Conservation (phyloP, 2,888 invertebrate species). For the Eurois occulta region DNA sequence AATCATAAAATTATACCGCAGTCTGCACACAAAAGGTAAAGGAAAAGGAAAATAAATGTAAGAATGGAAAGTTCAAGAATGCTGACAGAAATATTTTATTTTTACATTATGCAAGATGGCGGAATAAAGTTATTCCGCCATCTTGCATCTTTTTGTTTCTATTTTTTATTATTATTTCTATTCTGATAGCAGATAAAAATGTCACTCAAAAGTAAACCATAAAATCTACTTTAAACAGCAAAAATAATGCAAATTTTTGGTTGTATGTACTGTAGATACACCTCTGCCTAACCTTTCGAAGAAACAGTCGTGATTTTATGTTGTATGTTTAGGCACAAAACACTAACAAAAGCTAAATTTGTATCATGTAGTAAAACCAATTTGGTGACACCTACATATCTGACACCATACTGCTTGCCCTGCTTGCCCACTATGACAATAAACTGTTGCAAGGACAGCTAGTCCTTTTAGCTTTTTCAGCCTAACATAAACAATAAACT, state of each 20-base stretch:
- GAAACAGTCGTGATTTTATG: not conserved
- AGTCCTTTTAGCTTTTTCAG: not conserved
- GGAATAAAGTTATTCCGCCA: no score
- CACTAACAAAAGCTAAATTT: not conserved
- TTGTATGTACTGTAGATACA: not conserved
- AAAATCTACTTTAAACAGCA: not conserved
- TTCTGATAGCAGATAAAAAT: constrained; percentile 2
- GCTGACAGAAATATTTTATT: constrained; percentile 34
- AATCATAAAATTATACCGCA: not conserved
- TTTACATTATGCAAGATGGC: constrained; percentile 16
- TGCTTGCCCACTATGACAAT: not conserved
- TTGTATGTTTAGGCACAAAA: not conserved
- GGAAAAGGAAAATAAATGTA: constrained; percentile 13
- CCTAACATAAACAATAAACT: not conserved
- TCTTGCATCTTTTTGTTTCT: no score
- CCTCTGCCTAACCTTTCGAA: not conserved
- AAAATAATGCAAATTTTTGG: not conserved
- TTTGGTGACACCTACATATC: not conserved
- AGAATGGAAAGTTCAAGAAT: constrained; percentile 18
- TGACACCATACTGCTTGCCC: not conserved
- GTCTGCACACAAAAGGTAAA: not conserved
- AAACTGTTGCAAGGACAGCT: not conserved
- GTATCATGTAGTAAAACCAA: not conserved
- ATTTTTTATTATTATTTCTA: no score
- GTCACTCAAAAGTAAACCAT: not conserved